Evolutionary conservation across 2,888 invertebrate genomes (phyloP), one percentile per base, ranked within the genome.

Genomic region (Adineta ricciae): DNA sequence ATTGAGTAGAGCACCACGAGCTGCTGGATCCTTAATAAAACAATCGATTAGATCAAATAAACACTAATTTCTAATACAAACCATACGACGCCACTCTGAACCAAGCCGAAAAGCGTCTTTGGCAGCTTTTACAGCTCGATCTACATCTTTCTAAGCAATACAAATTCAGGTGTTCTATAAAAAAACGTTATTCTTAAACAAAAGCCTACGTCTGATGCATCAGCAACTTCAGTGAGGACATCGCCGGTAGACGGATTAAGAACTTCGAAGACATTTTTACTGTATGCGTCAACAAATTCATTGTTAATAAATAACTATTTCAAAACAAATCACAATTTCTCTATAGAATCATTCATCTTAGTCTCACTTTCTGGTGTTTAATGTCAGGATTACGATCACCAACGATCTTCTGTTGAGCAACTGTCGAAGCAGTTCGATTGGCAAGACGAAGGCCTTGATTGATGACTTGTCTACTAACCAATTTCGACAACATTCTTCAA

Each of bases 141-240:
- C 88, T 49, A 89, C 87, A 87, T 89, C 89, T 86, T 86, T 87
- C 89, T 88, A 94, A 90, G 94, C 85, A 56, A 82, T 2, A 46
- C 46, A 82, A 8, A 46, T 38, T 50, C 16, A 50, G 19, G 11
- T 11, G 11, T 50, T 50, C 24, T n/a, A n/a, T n/a, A n/a, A n/a
- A n/a, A 83, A 36, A 11, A 46, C 46, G 11, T 46, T 46, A n/a
- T n/a, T n/a, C n/a, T n/a, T 21, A 41, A 64, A 46, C 82, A 41
- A 16, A 50, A 73, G 54, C 86, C 86, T 87, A 89, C 90, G 88
- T 89, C 89, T 86, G 90, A 94, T 86, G 93, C 96, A 91, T 95
- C 96, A 84, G 95, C 93, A 83, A 96, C 93, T 88, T 94, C 92
- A 19, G 91, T 90, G 88, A 96, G 94, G 87, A 93, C 93, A 88